These are phyloP conservation scores for Dynastes maya DNA, from an alignment of 2,888 invertebrate genomes.

Conservation along the genomic window DNA sequence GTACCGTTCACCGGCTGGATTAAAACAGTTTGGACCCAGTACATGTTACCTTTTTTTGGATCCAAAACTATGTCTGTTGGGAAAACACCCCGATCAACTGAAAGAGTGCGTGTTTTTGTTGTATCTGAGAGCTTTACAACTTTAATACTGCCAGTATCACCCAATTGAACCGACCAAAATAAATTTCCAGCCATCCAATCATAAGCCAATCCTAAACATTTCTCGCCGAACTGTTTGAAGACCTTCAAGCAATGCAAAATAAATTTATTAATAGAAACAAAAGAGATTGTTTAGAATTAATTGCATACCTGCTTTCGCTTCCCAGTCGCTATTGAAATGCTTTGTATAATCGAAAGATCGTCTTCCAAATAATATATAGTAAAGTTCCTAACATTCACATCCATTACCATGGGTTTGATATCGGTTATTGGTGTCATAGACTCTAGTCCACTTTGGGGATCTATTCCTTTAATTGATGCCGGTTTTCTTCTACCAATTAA, in stretches of 20 bases:
- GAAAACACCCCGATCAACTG: constrained; percentile 74
- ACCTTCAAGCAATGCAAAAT: not conserved
- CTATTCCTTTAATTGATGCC: constrained; percentile 81
- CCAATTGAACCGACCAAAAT: constrained; percentile 85
- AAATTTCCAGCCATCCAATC: constrained; percentile 89
- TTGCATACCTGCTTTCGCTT: constrained; percentile 21
- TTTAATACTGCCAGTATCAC: constrained; percentile 77
- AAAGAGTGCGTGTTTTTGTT: constrained; percentile 73
- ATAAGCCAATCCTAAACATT: constrained; percentile 84
- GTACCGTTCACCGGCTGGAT: constrained; percentile 71
- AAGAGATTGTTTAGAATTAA: not conserved
- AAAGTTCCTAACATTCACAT: constrained; percentile 77
- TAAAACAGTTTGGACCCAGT: constrained; percentile 83
- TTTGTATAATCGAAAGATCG: constrained; percentile 55
- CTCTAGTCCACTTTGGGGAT: constrained; percentile 70
- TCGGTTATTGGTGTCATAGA: constrained; percentile 81
- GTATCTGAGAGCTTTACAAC: constrained; percentile 79
- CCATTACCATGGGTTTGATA: constrained; percentile 79
- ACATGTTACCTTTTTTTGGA: constrained; percentile 81
- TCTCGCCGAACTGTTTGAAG: constrained; percentile 74
- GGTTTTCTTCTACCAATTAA: constrained; percentile 79
- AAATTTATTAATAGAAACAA: not conserved
- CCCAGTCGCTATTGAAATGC: constrained; percentile 65
- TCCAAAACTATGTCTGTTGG: constrained; percentile 77
- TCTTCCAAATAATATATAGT: constrained; percentile 74